Evolutionary conservation across 2,797 vertebrate genomes (phyloP), one percentile per base, ranked within the genome.

Genomic region (Gobionotothen gibberifrons): DNA sequence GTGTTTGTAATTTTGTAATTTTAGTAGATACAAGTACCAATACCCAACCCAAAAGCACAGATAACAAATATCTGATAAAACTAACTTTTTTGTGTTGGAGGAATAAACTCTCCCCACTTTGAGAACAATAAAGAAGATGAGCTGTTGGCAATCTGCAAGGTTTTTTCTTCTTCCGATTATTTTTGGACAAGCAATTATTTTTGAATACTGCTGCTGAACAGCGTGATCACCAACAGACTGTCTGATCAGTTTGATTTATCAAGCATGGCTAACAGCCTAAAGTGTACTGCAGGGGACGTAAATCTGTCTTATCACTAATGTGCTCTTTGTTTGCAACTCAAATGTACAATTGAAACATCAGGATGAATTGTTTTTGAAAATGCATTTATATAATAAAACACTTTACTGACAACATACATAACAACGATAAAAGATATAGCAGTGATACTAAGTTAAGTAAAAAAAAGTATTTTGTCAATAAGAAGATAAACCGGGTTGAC

Each of bases 201-300:
- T 26, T 58, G 65, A 67, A 83, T 83, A 74, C 16, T 47, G 72
- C 61, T 58, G 56, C 39, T 65, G 73, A 64, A 26, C 42, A 47
- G 52, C 4, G 0, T 69, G 55, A 65, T 71, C 19, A 70, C 72
- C 46, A 58, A 15, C 52, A 49, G 47, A 55, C 54, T 57, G 39
- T 63, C 56, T 54, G 52, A 77, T 70, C 48, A 43, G 43, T 63
- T 56, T 65, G 36, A 77, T 81, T 79, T 40, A 75, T 72, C 63
- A 54, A 40, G 44, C 36, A 26, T 42, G 51, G 26, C 52, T 21
- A 40, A 53, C 39, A 47, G 58, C 61, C 65, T 49, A 32, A 51
- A 46, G 46, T 19, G n/a, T 26, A 3, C 48, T 40, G 57, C 65
- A 67, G 57, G n/a, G 36, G 4, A 47, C 15, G 19, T 17, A 4